These are phyloP conservation scores for Cygnus atratus DNA, from an alignment of 2,113 vertebrate genomes.

Conservation along the genomic window DNA sequence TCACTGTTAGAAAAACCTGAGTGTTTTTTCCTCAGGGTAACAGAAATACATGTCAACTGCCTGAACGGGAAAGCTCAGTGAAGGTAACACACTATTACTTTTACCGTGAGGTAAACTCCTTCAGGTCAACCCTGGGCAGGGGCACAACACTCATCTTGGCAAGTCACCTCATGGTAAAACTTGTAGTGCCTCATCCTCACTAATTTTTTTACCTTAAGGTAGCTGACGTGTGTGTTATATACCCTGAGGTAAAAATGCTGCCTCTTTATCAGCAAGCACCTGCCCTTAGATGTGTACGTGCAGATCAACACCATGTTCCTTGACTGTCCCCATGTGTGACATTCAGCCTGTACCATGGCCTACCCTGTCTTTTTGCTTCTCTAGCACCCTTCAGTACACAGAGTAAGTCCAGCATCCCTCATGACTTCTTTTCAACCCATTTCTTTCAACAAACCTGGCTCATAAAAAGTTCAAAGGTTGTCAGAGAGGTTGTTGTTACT, in stretches of 20 bases:
- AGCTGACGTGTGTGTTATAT: background rate
- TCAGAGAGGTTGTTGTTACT: background rate
- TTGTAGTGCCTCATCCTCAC: background rate
- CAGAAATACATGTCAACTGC: background rate
- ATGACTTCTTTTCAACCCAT: background rate
- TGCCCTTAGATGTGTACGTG: background rate
- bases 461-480: background rate
- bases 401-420: background rate
- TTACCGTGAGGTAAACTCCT: conserved; percentile 6
- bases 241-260: background rate
- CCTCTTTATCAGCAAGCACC: background rate
- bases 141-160: background rate
- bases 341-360: background rate
- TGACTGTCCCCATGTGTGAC: background rate
- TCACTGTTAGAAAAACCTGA: background rate
- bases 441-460: background rate
- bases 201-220: background rate
- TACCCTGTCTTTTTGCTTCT: background rate
- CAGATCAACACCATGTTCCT: background rate
- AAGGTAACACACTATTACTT: background rate
- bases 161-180: background rate
- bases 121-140: background rate
- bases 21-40: conserved; percentile 20
- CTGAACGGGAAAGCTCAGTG: background rate
- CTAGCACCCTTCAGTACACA: background rate